Base-by-base conservation (phyloP, 2,113 vertebrate species). In the Talpa occidentalis region DNA sequence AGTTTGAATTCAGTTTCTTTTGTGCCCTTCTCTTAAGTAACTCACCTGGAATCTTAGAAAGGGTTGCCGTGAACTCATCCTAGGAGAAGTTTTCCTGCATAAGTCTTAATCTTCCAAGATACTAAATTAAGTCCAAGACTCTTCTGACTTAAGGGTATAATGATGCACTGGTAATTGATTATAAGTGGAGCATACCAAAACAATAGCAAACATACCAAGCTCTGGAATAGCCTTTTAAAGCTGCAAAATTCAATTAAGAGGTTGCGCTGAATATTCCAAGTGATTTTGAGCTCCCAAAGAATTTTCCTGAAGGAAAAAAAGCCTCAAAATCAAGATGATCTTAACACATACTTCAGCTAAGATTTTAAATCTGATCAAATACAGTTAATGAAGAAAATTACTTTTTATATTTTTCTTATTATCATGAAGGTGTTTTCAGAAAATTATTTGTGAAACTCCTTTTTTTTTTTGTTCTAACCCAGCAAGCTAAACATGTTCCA, bases 401-500 rank as follows among this genome's bases (percentile, higher is more conserved):
- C 67, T 47, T 96, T 95, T 96, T 96, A 42, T 69, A 74, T 93
- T 97, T 97, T 97, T 95, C 90, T 93, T 95, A 88, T 87, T 88
- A 77, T 97, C 94, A 91, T 87, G 97, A 96, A 96, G 78, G 87
- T 86, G 60, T 96, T 98, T 96, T 95, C 94, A 97, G 96, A 97
- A 97, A 96, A 97, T 97, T 97, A 94, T 97, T 98, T 98, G 96
- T 97, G 92, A 98, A 98, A 97, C 44, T 19, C 88, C 76, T 84
- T 76, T 96, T 97, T 98, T 97, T 97, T 94, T 90, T 97, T 98
- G 96, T 98, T 95, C 96, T 98, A 98, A 97, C 97, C 97, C 79
- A 93, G 96, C 87, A 98, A 98, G 97, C 97, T 97, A 98, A 98
- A 98, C 96, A 98, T 97, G 96, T 98, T 97, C 97, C 98, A 96